These are phyloP conservation scores for Cecidostiba fungosa DNA, from an alignment of 2,888 invertebrate genomes.

Conservation along the genomic window DNA sequence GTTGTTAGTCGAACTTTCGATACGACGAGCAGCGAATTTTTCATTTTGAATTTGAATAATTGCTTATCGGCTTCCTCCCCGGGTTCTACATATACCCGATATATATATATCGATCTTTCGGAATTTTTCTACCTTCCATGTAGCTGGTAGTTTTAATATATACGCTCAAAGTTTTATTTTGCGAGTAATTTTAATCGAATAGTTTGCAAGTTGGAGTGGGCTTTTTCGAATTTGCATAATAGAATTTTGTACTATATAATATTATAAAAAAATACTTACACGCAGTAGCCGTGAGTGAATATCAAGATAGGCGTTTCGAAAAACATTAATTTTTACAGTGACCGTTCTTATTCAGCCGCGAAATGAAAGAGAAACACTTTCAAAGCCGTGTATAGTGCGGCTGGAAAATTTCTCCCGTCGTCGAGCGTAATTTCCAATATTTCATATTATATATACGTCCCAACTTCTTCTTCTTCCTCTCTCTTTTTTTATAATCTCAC, in stretches of 20 bases:
- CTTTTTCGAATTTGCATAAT: not conserved
- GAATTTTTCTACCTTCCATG: too few species aligned
- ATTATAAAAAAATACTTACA: not conserved
- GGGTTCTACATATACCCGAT: too few species aligned
- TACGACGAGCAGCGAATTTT: constrained; percentile 10
- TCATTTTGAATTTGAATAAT: not conserved
- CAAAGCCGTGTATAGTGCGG: too few species aligned
- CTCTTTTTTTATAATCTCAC: not conserved
- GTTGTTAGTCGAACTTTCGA: constrained; percentile 32
- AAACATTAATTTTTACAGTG: constrained; percentile 27
- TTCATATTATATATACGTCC: constrained; percentile 23
- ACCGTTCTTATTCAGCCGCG: not conserved
- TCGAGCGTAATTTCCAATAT: constrained; percentile 46
- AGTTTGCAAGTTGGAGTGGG: not conserved
- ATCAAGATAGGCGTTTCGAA: constrained; percentile 3
- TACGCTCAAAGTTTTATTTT: not conserved
- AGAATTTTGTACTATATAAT: too few species aligned
- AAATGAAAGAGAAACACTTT: constrained; percentile 52
- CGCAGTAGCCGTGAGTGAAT: not conserved
- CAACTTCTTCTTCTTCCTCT: too few species aligned
- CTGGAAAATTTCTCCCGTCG: not conserved
- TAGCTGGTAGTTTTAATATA: too few species aligned
- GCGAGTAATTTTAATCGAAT: not conserved
- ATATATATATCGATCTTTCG: not conserved
- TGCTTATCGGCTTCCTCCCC: not conserved